Evolutionary conservation across 2,888 invertebrate genomes (phyloP).

Genomic region (Rhagophthalmus giganteus): DNA sequence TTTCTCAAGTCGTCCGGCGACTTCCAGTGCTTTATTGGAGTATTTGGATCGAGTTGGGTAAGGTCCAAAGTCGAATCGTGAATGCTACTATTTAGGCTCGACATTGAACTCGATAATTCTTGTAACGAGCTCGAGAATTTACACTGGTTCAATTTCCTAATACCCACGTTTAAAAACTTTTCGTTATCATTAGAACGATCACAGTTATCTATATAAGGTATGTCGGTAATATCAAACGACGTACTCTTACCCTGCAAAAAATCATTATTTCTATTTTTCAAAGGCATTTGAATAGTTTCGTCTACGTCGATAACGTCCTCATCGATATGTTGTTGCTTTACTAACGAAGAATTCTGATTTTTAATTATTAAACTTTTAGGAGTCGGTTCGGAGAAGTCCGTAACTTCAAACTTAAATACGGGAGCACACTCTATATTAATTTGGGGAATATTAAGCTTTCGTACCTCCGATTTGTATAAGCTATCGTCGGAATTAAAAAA

Average conservation of each 20-base stretch:
- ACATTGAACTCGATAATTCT: slow-evolving; percentile 54
- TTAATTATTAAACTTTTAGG: slow-evolving; percentile 56
- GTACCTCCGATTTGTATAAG: slow-evolving; percentile 50
- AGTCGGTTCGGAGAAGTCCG: slow-evolving; percentile 53
- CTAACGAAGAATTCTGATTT: slow-evolving; percentile 20
- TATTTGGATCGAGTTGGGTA: slow-evolving; percentile 48
- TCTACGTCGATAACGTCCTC: slow-evolving; percentile 28
- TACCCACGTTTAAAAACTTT: slow-evolving; percentile 46
- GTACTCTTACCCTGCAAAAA: slow-evolving; percentile 49
- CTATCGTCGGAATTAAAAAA: slow-evolving; percentile 55
- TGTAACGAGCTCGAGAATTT: slow-evolving; percentile 49
- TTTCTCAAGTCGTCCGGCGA: slow-evolving; percentile 71
- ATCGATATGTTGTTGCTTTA: slow-evolving; percentile 36
- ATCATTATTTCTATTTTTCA: slow-evolving; percentile 42
- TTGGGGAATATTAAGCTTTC: slow-evolving; percentile 50
- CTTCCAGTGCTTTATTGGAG: slow-evolving; percentile 64
- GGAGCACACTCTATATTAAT: slow-evolving; percentile 48
- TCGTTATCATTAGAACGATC: slow-evolving; percentile 43
- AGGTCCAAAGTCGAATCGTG: slow-evolving; percentile 53
- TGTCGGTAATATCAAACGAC: slow-evolving; percentile 49
- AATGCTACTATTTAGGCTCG: slow-evolving; percentile 51
- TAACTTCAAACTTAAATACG: slow-evolving; percentile 52
- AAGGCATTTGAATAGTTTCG: slow-evolving; percentile 37
- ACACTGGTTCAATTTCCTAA: slow-evolving; percentile 43
- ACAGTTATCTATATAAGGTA: slow-evolving; percentile 38